Evolutionary conservation across 2,113 vertebrate genomes (phyloP).

Genomic region (Ascaphus truei): DNA sequence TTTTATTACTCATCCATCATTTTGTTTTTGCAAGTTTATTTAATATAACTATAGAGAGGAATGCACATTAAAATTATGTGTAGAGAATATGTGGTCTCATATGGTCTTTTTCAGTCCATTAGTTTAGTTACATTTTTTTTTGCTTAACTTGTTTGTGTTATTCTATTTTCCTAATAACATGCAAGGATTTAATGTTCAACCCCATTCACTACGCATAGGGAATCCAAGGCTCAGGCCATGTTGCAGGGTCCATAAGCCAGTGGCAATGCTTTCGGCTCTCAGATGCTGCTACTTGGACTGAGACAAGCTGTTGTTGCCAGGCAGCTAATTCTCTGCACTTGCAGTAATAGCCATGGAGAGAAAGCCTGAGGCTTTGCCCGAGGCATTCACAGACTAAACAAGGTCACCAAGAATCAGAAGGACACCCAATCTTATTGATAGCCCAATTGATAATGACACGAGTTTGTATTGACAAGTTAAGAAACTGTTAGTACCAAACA

Average conservation of each 20-base stretch:
- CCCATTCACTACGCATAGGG: neutral
- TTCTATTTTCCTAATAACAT: no score
- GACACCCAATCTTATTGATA: slow-evolving; percentile 7
- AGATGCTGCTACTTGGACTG: slow-evolving; percentile 10
- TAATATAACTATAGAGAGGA: no score
- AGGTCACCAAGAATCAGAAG: neutral
- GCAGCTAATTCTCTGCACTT: neutral
- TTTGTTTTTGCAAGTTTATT: no score
- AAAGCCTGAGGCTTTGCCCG: neutral
- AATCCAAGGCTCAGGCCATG: neutral
- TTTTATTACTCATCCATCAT: no score
- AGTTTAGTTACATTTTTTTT: no score
- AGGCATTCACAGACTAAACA: neutral
- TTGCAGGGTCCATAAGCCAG: slow-evolving; percentile 7
- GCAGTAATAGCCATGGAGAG: slow-evolving; percentile 7
- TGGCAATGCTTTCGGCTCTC: slow-evolving; percentile 8
- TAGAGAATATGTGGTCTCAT: no score
- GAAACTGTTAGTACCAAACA: slow-evolving; percentile 1
- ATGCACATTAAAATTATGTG: no score
- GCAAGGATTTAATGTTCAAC: no score
- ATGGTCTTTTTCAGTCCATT: no score
- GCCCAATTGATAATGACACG: slow-evolving; percentile 9
- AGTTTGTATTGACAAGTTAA: slow-evolving; percentile 5
- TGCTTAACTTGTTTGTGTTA: no score
- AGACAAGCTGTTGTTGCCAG: slow-evolving; percentile 11